Conservation (phyloP, 1,140 invertebrate species). For the Pseudachorutes palmiensis region DNA sequence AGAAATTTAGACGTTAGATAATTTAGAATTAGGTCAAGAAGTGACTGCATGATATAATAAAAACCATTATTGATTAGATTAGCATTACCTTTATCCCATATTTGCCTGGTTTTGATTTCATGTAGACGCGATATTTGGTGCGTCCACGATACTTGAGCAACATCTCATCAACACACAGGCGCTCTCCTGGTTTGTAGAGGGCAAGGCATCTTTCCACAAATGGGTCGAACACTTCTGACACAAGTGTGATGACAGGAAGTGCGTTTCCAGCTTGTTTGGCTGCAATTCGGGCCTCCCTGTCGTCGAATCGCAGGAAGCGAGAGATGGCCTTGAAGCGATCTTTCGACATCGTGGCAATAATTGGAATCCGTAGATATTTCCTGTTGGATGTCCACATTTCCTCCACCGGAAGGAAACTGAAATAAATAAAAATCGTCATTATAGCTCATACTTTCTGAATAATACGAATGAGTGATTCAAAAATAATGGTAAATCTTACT, state of each 20-base stretch:
- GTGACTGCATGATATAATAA: too few species aligned
- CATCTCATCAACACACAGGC: neutral
- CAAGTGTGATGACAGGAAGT: neutral
- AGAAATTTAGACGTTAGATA: neutral
- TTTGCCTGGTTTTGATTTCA: neutral
- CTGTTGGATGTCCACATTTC: too few species aligned
- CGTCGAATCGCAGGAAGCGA: neutral
- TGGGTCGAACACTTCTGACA: neutral
- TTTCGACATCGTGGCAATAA: neutral
- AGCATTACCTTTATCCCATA: neutral
- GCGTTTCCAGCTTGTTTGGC: neutral
- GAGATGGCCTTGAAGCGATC: neutral
- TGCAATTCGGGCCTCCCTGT: neutral
- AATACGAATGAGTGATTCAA: too few species aligned
- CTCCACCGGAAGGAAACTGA: too few species aligned
- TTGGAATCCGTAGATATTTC: neutral
- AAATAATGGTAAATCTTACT: too few species aligned
- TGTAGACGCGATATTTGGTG: neutral
- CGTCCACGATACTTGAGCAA: neutral
- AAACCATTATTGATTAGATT: too few species aligned
- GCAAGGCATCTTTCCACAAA: neutral
- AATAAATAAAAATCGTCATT: too few species aligned
- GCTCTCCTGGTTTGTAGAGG: neutral
- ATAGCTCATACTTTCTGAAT: too few species aligned
- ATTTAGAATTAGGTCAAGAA: neutral